Conservation (phyloP, 2,888 invertebrate species). For the Noctua pronuba region DNA sequence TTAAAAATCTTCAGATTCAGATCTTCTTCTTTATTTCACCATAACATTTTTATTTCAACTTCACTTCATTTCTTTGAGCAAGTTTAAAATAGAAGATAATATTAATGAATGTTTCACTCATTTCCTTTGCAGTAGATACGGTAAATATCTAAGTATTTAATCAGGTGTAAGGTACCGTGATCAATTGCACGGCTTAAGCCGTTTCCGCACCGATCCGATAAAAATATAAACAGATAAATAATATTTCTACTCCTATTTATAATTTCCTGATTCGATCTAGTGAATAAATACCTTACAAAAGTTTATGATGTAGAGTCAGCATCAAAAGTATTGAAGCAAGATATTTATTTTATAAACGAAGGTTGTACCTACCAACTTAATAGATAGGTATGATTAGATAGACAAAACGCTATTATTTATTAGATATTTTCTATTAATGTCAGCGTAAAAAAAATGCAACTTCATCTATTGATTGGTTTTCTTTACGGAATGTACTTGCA, state of each 20-base stretch:
- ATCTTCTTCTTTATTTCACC: neutral
- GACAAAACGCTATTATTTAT: neutral
- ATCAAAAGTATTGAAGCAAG: neutral
- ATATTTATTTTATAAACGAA: neutral
- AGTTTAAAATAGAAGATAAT: constrained; percentile 33
- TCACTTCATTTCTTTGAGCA: neutral
- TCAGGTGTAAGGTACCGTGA: constrained; percentile 53
- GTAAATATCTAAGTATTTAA: constrained; percentile 53
- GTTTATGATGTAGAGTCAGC: constrained; percentile 23
- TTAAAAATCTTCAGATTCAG: neutral
- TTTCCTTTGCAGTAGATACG: constrained; percentile 54
- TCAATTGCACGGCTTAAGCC: constrained; percentile 44
- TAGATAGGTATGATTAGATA: neutral
- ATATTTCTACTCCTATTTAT: constrained; percentile 55
- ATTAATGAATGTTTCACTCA: constrained; percentile 43
- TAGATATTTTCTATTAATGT: neutral
- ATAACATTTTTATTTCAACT: neutral
- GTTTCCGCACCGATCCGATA: constrained; percentile 49
- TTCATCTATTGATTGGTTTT: neutral
- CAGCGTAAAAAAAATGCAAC: neutral
- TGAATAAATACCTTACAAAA: constrained; percentile 36
- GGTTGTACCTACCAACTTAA: neutral
- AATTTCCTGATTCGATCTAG: constrained; percentile 53
- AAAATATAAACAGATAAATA: constrained; percentile 56
- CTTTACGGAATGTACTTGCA: neutral